A percentile compares a stretch with the other conserved stretches of the same genome.
Evolutionary conservation across 1,140 invertebrate species (phyloP).

Genomic region (Asobara japonica): DNA sequence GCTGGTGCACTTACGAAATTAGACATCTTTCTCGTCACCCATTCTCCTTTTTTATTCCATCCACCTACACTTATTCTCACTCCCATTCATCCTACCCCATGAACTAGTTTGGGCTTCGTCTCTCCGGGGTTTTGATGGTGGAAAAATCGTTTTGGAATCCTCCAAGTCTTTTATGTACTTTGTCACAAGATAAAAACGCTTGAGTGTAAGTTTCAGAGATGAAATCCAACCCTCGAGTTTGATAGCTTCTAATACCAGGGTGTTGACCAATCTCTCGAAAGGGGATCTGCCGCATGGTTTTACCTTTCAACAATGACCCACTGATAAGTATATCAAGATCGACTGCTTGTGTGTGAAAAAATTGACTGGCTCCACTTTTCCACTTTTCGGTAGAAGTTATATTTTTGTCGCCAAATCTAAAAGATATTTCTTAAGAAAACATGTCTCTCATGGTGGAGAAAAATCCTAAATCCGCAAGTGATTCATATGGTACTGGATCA

Average conservation of each 20-base stretch:
- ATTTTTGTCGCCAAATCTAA: too few species aligned
- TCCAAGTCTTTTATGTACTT: constrained; percentile 30
- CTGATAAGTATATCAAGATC: neutral
- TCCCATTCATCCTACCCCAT: neutral
- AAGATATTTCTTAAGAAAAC: too few species aligned
- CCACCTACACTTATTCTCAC: neutral
- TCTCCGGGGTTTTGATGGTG: constrained; percentile 18
- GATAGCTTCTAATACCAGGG: constrained; percentile 6
- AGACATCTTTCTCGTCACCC: constrained; percentile 21
- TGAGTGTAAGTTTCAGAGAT: constrained; percentile 2
- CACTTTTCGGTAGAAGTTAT: too few species aligned
- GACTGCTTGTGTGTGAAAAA: too few species aligned
- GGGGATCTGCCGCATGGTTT: neutral
- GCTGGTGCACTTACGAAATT: constrained; percentile 30
- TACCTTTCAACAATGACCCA: neutral
- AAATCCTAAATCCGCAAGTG: too few species aligned
- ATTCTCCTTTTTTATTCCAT: neutral
- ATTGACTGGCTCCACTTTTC: too few species aligned
- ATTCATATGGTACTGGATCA: too few species aligned
- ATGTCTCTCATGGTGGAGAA: too few species aligned
- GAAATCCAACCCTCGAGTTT: constrained; percentile 15
- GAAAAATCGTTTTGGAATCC: constrained; percentile 36
- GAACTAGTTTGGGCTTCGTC: neutral
- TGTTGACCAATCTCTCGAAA: constrained; percentile 22
- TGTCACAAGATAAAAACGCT: constrained; percentile 20